Conservation (phyloP, 30 jellyfish, hydroid and myxozoan species). For the Hydractinia symbiolongicarpus region DNA sequence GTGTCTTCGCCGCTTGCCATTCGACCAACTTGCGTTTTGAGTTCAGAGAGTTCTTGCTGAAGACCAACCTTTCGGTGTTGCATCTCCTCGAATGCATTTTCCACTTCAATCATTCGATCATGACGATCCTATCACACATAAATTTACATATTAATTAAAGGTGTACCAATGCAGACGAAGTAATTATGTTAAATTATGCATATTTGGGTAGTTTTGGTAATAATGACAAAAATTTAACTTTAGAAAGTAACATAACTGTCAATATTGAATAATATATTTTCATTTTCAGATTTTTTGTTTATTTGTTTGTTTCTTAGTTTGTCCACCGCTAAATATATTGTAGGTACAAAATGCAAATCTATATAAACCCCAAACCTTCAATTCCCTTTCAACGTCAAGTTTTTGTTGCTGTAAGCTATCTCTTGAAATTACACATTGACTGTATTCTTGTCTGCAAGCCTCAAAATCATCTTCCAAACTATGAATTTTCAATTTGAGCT, state of each 20-base stretch:
- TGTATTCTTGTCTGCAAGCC: constrained; percentile 56
- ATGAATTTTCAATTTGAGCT: constrained; percentile 59
- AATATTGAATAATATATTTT: no score
- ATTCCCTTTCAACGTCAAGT: constrained; percentile 75
- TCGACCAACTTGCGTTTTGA: constrained; percentile 79
- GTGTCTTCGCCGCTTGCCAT: constrained; percentile 90
- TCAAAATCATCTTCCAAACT: constrained; percentile 59
- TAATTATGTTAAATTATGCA: no score
- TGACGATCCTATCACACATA: constrained; percentile 34
- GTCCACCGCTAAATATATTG: no score
- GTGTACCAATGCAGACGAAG: no score
- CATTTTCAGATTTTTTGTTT: no score
- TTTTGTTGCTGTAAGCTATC: constrained; percentile 91
- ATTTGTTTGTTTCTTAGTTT: no score
- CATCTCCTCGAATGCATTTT: constrained; percentile 77
- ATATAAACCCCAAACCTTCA: constrained; percentile 12
- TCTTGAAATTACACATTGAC: constrained; percentile 62
- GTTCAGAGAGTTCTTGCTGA: constrained; percentile 80
- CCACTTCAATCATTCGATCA: constrained; percentile 86
- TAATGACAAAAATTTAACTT: no score
- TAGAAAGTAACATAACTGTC: no score
- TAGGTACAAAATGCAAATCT: no score
- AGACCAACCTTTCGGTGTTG: constrained; percentile 68
- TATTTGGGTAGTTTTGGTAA: no score
- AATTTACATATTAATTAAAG: no score